Base-by-base conservation (phyloP, 1,140 invertebrate species). In the Drosophila asahinai region DNA sequence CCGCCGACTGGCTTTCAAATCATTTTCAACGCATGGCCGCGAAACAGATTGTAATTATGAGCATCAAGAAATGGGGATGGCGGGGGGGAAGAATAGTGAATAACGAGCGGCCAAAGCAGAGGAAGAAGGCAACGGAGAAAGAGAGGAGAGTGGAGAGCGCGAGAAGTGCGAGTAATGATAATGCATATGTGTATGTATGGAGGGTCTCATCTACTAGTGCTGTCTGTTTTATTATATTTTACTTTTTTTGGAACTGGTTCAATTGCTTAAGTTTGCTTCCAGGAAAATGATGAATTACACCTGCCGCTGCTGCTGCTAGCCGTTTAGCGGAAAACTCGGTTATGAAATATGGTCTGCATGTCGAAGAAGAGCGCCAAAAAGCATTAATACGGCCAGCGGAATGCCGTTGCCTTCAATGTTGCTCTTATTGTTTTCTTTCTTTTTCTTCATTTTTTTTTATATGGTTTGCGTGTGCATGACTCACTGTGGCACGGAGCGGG, bases 1-100 rank as follows among this genome's bases (percentile, higher is more conserved):
- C 33, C 51, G 19, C 27, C 48, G 51, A 45, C 59, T 54, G 64
- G 67, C 67, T 81, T 79, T 90, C 65, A 75, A 79, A 90, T 84
- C 45, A 81, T 91, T 86, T 90, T 86, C 54, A 91, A 89, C 81
- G 86, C 86, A 79, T 86, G 78, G 77, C 78, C 82, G 79, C 68
- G 52, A 82, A 86, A 67, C 66, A 73, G 74, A 63, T 84, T 66
- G 63, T 89, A 90, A 90, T 90, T 89, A 90, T 84, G 81, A 86
- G 55, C 72, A 80, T 66, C 58, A 74, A 68, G 27, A 61, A 51
- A 73, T 47, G 71, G 30, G 47, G 38, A 65, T 42, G 61, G 58
- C 58, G 63, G 80, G 66, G 66, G 70, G 77, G 80, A 76, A 83
- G 80, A 81, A 71, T 81, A 80, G 82, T 84, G 84, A 78, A 89